A percentile compares a stretch with the other conserved stretches of the same genome.
These are phyloP conservation scores for Clarias gariepinus DNA, from an alignment of 2,113 vertebrate genomes.

Conservation along the genomic window DNA sequence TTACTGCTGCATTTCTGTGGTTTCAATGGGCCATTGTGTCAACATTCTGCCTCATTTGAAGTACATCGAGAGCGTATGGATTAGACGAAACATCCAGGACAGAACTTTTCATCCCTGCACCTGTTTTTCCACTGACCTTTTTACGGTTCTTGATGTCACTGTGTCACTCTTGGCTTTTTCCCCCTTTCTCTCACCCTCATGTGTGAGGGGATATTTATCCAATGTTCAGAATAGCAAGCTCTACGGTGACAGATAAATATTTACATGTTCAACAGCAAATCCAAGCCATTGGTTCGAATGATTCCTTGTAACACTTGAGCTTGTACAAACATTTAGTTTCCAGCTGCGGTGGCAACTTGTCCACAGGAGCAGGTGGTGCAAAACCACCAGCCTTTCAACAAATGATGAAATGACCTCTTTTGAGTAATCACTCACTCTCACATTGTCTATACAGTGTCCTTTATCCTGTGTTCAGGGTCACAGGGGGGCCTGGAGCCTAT, in stretches of 20 bases:
- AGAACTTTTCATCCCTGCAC: slow-evolving; percentile 18
- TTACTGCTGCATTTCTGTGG: slow-evolving; percentile 56
- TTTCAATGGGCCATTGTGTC: slow-evolving; percentile 63
- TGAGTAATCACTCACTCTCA: neutral
- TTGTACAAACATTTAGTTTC: neutral
- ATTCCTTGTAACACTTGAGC: neutral
- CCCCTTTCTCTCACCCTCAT: neutral
- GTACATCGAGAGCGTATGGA: slow-evolving; percentile 56
- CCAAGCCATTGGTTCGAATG: neutral
- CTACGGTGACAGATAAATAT: neutral
- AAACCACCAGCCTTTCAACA: neutral
- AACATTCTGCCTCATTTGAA: slow-evolving; percentile 59
- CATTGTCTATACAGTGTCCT: too few species aligned
- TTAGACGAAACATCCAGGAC: slow-evolving; percentile 50
- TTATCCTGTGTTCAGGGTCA: too few species aligned
- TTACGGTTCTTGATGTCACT: neutral
- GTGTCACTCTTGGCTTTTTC: neutral
- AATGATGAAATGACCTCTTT: too few species aligned
- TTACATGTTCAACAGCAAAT: neutral
- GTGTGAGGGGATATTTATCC: neutral
- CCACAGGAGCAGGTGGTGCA: neutral
- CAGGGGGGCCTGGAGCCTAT: too few species aligned
- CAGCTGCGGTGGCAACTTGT: neutral
- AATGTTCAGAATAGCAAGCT: neutral
- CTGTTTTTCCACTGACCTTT: slow-evolving; percentile 9